Conservation (phyloP, 2,113 vertebrate genomes). For the Myiagra hebetior region DNA sequence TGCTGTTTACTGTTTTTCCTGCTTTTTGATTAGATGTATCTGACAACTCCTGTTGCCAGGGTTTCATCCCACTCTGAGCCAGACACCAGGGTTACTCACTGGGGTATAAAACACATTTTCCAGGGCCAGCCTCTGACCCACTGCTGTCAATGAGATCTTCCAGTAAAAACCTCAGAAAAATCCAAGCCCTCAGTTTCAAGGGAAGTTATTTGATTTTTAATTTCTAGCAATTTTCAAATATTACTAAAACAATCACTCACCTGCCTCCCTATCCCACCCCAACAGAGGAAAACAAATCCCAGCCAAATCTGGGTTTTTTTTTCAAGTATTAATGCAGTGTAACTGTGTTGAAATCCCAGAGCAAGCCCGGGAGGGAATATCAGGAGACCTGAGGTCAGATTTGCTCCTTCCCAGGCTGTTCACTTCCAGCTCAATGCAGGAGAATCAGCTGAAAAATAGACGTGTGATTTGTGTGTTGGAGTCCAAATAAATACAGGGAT, state of each 20-base stretch:
- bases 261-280: not conserved
- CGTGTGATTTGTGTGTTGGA: not conserved
- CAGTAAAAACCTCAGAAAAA: not conserved
- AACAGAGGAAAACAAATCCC: not conserved
- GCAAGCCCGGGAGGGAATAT: not conserved
- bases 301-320: not conserved
- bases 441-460: not conserved
- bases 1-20: not conserved
- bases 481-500: not conserved
- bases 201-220: not conserved
- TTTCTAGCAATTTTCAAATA: not conserved
- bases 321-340: not conserved
- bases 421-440: not conserved
- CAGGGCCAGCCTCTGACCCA: not conserved
- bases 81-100: not conserved
- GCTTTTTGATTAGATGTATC: not conserved
- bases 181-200: not conserved
- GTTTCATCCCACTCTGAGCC: not conserved
- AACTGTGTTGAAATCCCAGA: not conserved
- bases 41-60: not conserved
- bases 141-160: not conserved
- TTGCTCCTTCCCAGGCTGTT: not conserved
- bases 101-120: not conserved
- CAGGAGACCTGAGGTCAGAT: not conserved
- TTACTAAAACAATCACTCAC: not conserved